Evolutionary conservation across 2,888 invertebrate species (phyloP).

Genomic region (Aphodius granarius): DNA sequence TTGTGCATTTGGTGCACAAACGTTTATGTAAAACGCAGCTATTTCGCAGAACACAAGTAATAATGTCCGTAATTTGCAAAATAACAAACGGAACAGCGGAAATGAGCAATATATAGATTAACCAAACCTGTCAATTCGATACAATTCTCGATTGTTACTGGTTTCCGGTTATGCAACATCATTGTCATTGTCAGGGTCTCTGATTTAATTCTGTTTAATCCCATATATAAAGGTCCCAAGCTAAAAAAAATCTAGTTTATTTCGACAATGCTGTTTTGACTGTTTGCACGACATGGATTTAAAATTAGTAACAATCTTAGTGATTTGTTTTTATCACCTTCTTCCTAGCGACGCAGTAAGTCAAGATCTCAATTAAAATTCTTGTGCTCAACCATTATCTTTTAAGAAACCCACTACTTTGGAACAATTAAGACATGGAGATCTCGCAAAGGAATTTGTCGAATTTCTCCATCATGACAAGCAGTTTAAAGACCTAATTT

Average conservation of each 20-base stretch:
- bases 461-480: constrained; percentile 48
- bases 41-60: background rate
- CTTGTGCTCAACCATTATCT: no score
- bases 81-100: background rate
- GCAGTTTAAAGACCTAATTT: constrained; percentile 33
- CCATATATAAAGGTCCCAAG: background rate
- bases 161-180: background rate
- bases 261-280: background rate
- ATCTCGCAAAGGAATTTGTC: constrained; percentile 44
- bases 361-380: no score
- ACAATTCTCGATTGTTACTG: background rate
- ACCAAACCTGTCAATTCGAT: background rate
- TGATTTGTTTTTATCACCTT: background rate
- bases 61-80: background rate
- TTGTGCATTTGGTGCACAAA: background rate
- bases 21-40: background rate
- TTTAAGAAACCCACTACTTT: constrained; percentile 15
- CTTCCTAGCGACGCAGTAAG: background rate
- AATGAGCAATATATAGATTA: background rate
- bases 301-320: background rate
- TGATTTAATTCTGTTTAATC: background rate
- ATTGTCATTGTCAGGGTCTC: background rate
- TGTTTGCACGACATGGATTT: background rate
- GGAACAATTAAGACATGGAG: constrained; percentile 25
- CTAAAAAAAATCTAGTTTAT: background rate